phyloP scores from a whole-genome alignment of 2,888 invertebrate species.

The Drosophila fungiperda region DNA sequence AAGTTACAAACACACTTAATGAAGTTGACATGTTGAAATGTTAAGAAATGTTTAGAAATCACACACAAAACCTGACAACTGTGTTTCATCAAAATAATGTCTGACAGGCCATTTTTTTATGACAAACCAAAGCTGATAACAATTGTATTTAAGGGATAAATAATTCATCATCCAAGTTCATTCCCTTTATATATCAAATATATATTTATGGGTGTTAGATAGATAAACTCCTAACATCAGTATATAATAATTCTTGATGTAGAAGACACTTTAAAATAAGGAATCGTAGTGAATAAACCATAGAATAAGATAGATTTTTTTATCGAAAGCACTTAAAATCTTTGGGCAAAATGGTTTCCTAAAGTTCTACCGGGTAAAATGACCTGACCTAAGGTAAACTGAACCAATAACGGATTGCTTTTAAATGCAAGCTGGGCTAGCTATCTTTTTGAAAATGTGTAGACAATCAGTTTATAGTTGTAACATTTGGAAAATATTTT shows the following conservation, averaged over 20 bases:
- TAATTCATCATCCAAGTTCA: background rate
- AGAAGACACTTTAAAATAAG: background rate
- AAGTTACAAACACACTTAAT: slow-evolving; percentile 14
- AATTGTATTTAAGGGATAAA: background rate
- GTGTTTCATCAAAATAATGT: background rate
- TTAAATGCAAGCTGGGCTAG: background rate
- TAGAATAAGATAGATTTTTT: background rate
- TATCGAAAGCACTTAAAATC: background rate
- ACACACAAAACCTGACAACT: background rate
- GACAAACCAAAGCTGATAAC: slow-evolving; percentile 1
- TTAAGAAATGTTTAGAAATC: background rate
- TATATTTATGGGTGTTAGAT: background rate
- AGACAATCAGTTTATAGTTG: background rate
- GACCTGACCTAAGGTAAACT: background rate
- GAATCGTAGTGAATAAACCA: background rate
- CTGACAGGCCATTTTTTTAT: slow-evolving; percentile 8
- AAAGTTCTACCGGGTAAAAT: background rate
- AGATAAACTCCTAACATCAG: background rate
- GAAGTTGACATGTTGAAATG: slow-evolving; percentile 4
- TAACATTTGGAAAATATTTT: slow-evolving; percentile 25
- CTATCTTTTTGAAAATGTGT: background rate
- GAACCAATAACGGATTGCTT: background rate
- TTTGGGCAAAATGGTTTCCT: background rate
- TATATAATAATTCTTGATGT: background rate
- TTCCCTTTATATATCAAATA: background rate